These are phyloP conservation scores for Serinus canaria DNA, from an alignment of 2,113 vertebrate genomes.

Conservation along the genomic window DNA sequence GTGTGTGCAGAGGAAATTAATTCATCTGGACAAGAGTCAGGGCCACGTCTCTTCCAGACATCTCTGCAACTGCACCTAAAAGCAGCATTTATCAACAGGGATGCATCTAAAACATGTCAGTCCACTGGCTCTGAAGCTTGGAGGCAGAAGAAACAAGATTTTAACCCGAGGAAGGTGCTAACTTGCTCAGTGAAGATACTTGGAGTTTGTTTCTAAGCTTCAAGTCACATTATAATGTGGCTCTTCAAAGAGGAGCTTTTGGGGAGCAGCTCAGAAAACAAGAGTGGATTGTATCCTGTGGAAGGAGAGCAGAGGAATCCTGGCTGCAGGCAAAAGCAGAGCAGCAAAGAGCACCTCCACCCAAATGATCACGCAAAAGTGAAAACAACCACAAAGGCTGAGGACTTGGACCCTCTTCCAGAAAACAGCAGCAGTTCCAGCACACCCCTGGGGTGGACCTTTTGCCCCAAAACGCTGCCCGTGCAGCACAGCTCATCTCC, in stretches of 20 bases:
- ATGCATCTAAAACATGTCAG: background rate
- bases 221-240: rapidly evolving
- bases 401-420: background rate
- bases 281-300: background rate
- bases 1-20: background rate
- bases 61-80: background rate
- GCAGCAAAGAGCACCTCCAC: background rate
- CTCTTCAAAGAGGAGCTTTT: background rate
- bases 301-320: background rate
- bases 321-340: background rate
- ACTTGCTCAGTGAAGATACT: background rate
- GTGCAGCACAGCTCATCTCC: background rate
- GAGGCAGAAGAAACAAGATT: background rate
- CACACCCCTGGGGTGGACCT: rapidly evolving
- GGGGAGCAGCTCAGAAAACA: background rate
- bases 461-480: rapidly evolving
- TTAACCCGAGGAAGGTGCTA: background rate
- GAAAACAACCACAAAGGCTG: background rate
- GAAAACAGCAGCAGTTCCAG: background rate
- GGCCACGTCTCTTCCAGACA: rapidly evolving
- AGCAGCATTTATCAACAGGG: background rate
- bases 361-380: background rate
- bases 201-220: background rate
- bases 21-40: background rate
- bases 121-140: background rate